Base-by-base conservation (phyloP, 2,113 vertebrate genomes). In the Epinephelus lanceolatus region DNA sequence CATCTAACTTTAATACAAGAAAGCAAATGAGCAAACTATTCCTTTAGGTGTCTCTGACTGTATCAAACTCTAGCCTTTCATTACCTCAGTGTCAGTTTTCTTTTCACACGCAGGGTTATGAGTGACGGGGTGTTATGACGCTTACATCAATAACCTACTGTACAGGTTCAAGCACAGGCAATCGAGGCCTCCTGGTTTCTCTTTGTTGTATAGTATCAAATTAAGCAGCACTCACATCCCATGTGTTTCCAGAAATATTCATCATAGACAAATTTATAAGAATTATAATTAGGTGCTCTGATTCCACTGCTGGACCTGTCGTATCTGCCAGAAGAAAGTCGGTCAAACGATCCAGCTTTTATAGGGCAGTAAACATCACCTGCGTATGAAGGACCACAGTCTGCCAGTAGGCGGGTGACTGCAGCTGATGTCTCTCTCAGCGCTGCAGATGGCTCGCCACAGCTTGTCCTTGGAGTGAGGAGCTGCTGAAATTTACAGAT, bases 391-490 rank as follows among this genome's bases (percentile, higher is more conserved):
- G 65, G 69, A 59, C 15, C 63, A 3, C 52, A 9, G n/a, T 68
- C n/a, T 72, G 71, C 69, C 78, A 33, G 66, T 23, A 19, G 65
- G 70, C 3, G 56, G 59, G 57, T 25, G 76, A 62, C 37, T 68
- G 79, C 84, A 78, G 82, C 59, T 85, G 65, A 71, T 77, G 53
- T 84, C 59, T 40, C 78, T 81, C 78, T 73, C 65, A 84, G 75
- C 52, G 3, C 60, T 81, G 71, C 85, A 84, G 83, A 82, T 85
- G 84, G 80, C 68, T 57, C 7, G 3, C 76, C 65, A 56, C 53
- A 40, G 83, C 70, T 66, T 56, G 67, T 78, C 87, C 82, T 79
- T 73, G 67, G 33, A 66, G 21, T 57, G 40, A 49, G 53, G 19
- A 23, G 51, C 53, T 63, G 55, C 78, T 60, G 53, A 84, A 70